These are phyloP conservation scores for Tipula confusa DNA, from an alignment of 2,888 invertebrate genomes.

Conservation along the genomic window DNA sequence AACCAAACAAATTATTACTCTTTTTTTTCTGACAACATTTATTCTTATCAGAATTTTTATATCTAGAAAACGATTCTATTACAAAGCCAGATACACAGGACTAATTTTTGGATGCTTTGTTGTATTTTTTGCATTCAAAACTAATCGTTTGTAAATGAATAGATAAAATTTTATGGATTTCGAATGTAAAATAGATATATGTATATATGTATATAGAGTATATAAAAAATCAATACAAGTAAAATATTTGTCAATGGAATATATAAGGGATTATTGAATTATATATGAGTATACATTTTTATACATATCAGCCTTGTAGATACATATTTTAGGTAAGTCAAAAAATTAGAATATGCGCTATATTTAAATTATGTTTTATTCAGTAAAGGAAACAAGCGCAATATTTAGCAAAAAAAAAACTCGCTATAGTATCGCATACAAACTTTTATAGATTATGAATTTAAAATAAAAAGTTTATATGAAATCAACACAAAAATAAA, in stretches of 20 bases:
- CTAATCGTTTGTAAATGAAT: slow-evolving; percentile 20
- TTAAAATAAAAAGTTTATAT: no score
- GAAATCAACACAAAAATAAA: no score
- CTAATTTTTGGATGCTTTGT: not conserved
- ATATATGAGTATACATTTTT: not conserved
- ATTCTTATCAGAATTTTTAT: not conserved
- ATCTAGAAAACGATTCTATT: not conserved
- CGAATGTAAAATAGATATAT: not conserved
- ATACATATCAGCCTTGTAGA: not conserved
- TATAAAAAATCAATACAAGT: not conserved
- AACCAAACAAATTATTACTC: not conserved
- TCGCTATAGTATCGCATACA: no score
- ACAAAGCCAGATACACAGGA: not conserved
- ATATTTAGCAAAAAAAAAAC: no score
- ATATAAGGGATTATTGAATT: slow-evolving; percentile 20
- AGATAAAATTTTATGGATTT: slow-evolving; percentile 20
- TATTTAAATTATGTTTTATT: no score
- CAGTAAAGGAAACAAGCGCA: no score
- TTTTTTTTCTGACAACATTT: not conserved
- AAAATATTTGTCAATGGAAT: slow-evolving; percentile 15
- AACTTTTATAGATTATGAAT: no score
- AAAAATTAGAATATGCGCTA: no score
- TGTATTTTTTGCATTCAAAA: not conserved
- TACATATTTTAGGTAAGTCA: not conserved
- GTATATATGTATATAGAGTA: not conserved